Conservation (phyloP, 2,113 vertebrate species). For the Cyanoliseus patagonus region DNA sequence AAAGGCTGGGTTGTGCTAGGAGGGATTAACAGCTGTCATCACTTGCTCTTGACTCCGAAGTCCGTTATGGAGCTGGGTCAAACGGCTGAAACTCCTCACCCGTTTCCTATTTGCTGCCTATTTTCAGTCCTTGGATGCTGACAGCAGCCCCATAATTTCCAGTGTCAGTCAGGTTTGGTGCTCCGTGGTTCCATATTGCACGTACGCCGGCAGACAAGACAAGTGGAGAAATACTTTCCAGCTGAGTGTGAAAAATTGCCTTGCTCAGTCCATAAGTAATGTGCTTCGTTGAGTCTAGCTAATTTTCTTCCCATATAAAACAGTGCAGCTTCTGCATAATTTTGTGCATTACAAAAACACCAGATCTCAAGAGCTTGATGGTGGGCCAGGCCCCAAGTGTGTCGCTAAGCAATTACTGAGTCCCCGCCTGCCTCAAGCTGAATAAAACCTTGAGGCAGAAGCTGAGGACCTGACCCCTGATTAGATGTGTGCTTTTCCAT, state of each 20-base stretch:
- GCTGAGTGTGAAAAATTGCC: constrained; percentile 40
- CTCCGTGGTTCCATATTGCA: background rate
- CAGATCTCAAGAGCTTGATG: constrained; percentile 10
- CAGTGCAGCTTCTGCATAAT: constrained; percentile 44
- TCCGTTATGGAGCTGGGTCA: background rate
- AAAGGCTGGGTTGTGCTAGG: background rate
- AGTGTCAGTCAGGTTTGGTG: background rate
- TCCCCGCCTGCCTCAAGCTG: background rate
- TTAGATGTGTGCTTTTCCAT: constrained; percentile 40
- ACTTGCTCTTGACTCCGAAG: constrained; percentile 19
- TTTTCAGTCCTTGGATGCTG: constrained; percentile 26
- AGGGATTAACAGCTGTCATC: constrained; percentile 31
- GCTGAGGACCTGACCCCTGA: constrained; percentile 46
- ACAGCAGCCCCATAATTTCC: constrained; percentile 19
- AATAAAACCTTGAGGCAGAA: constrained; percentile 40
- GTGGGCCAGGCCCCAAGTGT: constrained; percentile 50
- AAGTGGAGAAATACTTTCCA: constrained; percentile 49
- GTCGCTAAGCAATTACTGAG: constrained; percentile 2
- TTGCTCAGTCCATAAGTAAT: background rate
- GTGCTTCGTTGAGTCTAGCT: background rate
- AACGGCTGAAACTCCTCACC: constrained; percentile 6
- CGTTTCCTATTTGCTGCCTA: constrained; percentile 30
- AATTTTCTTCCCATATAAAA: constrained; percentile 40
- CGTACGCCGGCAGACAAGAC: background rate
- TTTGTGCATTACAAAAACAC: background rate